Percentiles rank a stretch among this genome's conserved stretches.
Conservation (phyloP, 2,888 invertebrate genomes). For the Monopis laevigella region DNA sequence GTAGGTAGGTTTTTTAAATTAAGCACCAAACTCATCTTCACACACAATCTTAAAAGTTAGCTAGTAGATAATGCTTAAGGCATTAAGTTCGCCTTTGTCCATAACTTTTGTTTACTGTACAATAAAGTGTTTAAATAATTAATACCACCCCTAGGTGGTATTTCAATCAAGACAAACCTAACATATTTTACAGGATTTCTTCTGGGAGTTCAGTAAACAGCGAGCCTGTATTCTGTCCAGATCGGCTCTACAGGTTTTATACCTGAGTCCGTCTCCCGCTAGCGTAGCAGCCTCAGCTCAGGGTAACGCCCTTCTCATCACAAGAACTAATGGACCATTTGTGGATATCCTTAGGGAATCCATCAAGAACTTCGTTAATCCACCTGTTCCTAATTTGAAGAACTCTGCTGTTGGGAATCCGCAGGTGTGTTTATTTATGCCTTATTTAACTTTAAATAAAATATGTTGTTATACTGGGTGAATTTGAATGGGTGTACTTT, state of each 20-base stretch:
- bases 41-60: too few relatives aligned
- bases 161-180: too few relatives aligned
- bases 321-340: constrained; percentile 47
- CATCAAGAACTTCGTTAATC: constrained; percentile 86
- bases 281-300: constrained; percentile 38
- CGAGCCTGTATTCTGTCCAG: constrained; percentile 92
- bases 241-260: constrained; percentile 86
- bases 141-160: too few relatives aligned
- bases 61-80: too few relatives aligned
- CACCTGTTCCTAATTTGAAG: constrained; percentile 85
- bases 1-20: too few relatives aligned
- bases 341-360: constrained; percentile 88
- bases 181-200: constrained; percentile 76
- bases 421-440: constrained; percentile 46
- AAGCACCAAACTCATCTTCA: too few relatives aligned
- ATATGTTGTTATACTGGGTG: neutral
- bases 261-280: constrained; percentile 65
- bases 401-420: constrained; percentile 70
- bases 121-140: too few relatives aligned
- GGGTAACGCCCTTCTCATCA: constrained; percentile 17
- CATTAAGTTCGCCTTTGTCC: too few relatives aligned
- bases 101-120: too few relatives aligned
- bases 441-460: neutral
- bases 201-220: constrained; percentile 90
- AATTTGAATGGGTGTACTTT: too few relatives aligned